Conservation (phyloP, 2,888 invertebrate species). For the Patella caerulea region DNA sequence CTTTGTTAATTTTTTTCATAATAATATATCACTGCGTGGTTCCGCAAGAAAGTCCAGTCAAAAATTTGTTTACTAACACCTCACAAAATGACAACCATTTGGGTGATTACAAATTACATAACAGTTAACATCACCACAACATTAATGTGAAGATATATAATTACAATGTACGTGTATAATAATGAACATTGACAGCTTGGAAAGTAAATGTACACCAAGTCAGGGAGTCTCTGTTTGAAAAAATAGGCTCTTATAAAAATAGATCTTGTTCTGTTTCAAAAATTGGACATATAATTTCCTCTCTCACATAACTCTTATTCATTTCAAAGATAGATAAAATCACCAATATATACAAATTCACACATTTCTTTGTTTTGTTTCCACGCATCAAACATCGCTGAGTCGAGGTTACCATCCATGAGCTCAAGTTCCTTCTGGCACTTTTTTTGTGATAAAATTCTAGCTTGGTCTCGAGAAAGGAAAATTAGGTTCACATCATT, state of each 20-base stretch:
- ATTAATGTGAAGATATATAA: neutral
- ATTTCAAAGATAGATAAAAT: constrained; percentile 16
- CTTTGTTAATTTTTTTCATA: too few relatives aligned
- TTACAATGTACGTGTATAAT: constrained; percentile 12
- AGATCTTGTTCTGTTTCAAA: constrained; percentile 27
- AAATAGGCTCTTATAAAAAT: constrained; percentile 30
- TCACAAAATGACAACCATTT: too few relatives aligned
- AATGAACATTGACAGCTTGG: constrained; percentile 5
- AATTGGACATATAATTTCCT: constrained; percentile 22
- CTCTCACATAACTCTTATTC: constrained; percentile 15
- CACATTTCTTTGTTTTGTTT: constrained; percentile 20
- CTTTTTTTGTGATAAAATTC: too few relatives aligned
- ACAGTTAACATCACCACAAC: constrained; percentile 7
- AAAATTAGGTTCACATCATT: too few relatives aligned
- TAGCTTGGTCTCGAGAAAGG: too few relatives aligned
- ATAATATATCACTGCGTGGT: too few relatives aligned
- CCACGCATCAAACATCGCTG: constrained; percentile 15
- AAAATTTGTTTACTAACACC: too few relatives aligned
- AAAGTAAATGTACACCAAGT: constrained; percentile 5
- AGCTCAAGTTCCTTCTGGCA: neutral
- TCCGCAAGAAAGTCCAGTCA: too few relatives aligned
- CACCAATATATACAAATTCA: constrained; percentile 21
- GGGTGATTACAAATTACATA: constrained; percentile 2
- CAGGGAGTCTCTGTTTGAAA: constrained; percentile 22
- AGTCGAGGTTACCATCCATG: neutral